Evolutionary conservation across 1,140 invertebrate genomes (phyloP), one percentile per base, ranked within the genome.

Genomic region (Hesperophylax magnus): DNA sequence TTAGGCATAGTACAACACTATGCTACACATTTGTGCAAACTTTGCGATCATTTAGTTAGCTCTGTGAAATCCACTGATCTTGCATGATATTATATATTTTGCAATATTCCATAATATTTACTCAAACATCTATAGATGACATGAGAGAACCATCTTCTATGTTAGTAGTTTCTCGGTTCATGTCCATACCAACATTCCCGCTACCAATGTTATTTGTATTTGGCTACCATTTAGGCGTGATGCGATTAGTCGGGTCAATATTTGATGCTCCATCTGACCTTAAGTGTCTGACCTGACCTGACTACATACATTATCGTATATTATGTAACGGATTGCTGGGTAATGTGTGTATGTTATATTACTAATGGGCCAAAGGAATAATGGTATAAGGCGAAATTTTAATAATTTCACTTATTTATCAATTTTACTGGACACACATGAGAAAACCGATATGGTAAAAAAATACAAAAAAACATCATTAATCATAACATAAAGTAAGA

Each of bases 161-260:
- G 9, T 14, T 14, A 47, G 9, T 8, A 47, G 9, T 0, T 47
- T 47, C 39, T 47, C 11, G 11, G 39, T 47, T 14, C 11, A 0
- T 11, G 8, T 47, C 11, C 9, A 47, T 47, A 14, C 9, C 14
- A 47, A 47, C 39, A 8, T 47, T 14, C 9, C 9, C 9, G 39
- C 9, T 47, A 47, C 39, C 39, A 14, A 14, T 11, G 9, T 14
- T 14, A 47, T 47, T 47, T 47, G 56, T 81, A 81, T 81, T 81
- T 81, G 80, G 54, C 24, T 78, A 75, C 58, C 65, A 81, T 76
- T 77, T 81, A 81, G 52, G 18, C 67, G 54, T 53, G 58, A 81
- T 78, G 58, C 67, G 77, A 81, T 81, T 78, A 78, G 54, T 63
- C 31, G 1, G 34, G 77, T 78, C 76, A 81, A 81, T 81, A 81